These are phyloP conservation scores for Onychomys leucogaster DNA, from an alignment of 2,797 vertebrate species.

Conservation along the genomic window DNA sequence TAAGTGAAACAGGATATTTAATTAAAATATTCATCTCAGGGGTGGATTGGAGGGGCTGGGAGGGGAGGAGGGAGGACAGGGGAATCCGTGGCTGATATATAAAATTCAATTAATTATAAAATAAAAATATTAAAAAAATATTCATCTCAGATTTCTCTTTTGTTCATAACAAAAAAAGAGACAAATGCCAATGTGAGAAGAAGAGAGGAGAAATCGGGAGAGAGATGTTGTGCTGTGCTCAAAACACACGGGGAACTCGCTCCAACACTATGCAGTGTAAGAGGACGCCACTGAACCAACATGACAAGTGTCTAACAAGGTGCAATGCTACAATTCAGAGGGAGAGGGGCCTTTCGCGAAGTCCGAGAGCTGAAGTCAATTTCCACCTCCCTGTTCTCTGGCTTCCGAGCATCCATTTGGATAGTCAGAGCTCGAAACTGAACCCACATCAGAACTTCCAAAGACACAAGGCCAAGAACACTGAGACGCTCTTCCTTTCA, in stretches of 20 bases:
- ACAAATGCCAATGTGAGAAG: not conserved
- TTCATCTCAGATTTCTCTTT: conserved; percentile 21
- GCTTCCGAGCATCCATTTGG: conserved; percentile 3
- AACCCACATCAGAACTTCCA: conserved; percentile 17
- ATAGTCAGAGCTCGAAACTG: conserved; percentile 52
- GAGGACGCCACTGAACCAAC: conserved; percentile 8
- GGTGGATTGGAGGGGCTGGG: too few species aligned
- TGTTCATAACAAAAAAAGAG: not conserved
- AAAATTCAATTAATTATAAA: too few species aligned
- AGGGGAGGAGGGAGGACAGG: too few species aligned
- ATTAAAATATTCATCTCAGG: not conserved
- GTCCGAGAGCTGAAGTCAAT: not conserved
- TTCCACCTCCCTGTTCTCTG: not conserved
- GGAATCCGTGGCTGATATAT: too few species aligned
- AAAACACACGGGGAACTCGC: not conserved
- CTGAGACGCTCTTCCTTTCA: conserved; percentile 1
- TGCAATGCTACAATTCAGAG: conserved; percentile 27
- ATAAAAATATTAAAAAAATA: too few species aligned
- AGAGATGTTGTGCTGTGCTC: not conserved
- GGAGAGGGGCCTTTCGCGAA: conserved; percentile 16
- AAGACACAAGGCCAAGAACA: not conserved
- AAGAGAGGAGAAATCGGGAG: not conserved
- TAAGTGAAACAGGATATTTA: conserved; percentile 18
- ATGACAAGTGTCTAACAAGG: not conserved
- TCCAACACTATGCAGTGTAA: not conserved